Conservation (phyloP, 2,797 vertebrate species). For the Oreortyx pictus region DNA sequence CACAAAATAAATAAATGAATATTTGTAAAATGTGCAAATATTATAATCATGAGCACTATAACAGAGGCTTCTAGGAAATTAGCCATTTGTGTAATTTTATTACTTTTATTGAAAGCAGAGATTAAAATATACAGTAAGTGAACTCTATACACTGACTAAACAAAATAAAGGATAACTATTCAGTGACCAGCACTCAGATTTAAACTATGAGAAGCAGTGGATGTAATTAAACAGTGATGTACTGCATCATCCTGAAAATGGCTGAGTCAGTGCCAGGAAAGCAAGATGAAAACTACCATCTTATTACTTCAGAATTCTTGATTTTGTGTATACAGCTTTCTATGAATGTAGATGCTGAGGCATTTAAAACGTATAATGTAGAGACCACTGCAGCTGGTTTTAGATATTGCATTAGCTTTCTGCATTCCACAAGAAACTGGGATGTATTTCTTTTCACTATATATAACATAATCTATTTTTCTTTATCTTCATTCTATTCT, state of each 20-base stretch:
- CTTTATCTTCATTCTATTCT: not conserved
- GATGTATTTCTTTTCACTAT: not conserved
- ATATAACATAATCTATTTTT: not conserved
- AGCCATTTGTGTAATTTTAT: conserved; percentile 6
- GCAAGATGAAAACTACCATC: not conserved
- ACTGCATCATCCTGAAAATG: not conserved
- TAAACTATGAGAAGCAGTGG: not conserved
- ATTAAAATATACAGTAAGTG: conserved; percentile 3
- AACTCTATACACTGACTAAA: not conserved
- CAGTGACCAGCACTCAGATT: not conserved
- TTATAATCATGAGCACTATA: not conserved
- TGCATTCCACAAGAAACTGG: not conserved
- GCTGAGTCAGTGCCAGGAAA: not conserved
- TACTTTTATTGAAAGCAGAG: not conserved
- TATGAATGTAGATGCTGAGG: not conserved
- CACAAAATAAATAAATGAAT: not conserved
- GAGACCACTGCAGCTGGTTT: not conserved
- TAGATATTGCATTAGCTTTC: not conserved
- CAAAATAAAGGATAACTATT: conserved; percentile 8
- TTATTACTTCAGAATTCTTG: not conserved
- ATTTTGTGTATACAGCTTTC: not conserved
- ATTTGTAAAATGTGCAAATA: not conserved
- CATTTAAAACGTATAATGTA: not conserved
- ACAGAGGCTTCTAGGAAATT: not conserved
- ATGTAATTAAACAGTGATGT: conserved; percentile 66